Evolutionary conservation across 2,888 invertebrate species (phyloP).

Genomic region (Orchestes rusci): DNA sequence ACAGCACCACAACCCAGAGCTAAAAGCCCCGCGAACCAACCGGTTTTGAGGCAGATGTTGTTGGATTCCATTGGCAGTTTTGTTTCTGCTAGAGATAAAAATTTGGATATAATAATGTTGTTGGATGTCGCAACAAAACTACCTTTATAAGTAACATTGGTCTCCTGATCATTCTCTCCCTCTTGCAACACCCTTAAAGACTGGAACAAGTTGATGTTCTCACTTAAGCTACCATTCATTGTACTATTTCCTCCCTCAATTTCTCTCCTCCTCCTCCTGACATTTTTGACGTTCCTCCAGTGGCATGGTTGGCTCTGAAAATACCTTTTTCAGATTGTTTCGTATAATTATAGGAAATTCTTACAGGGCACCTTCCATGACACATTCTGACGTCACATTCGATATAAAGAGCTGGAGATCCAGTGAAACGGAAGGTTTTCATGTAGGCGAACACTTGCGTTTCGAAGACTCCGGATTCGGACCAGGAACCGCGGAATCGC

Average conservation of each 20-base stretch:
- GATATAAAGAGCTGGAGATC: constrained; percentile 87
- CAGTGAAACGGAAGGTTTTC: constrained; percentile 91
- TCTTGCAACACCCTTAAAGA: constrained; percentile 82
- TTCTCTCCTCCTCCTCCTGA: constrained; percentile 69
- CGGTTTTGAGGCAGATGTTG: constrained; percentile 44
- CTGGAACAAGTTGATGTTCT: constrained; percentile 86
- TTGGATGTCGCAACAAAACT: neutral
- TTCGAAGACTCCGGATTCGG: constrained; percentile 82
- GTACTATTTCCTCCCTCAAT: constrained; percentile 44
- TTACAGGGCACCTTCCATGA: constrained; percentile 88
- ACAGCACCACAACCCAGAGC: constrained; percentile 48
- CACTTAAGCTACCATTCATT: constrained; percentile 52
- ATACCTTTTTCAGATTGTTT: neutral
- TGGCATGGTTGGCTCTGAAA: constrained; percentile 84
- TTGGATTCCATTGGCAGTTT: constrained; percentile 32
- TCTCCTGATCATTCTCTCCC: constrained; percentile 65
- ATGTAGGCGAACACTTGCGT: constrained; percentile 92
- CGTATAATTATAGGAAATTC: constrained; percentile 31
- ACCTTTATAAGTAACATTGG: constrained; percentile 31
- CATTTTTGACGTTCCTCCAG: constrained; percentile 82
- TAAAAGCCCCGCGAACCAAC: constrained; percentile 48
- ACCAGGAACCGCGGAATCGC: constrained; percentile 89
- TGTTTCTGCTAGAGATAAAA: neutral
- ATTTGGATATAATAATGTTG: neutral
- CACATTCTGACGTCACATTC: constrained; percentile 95